Percentiles rank a stretch among this genome's conserved stretches.
Conservation (phyloP, 2,888 invertebrate species). For the Andrena praecox region DNA sequence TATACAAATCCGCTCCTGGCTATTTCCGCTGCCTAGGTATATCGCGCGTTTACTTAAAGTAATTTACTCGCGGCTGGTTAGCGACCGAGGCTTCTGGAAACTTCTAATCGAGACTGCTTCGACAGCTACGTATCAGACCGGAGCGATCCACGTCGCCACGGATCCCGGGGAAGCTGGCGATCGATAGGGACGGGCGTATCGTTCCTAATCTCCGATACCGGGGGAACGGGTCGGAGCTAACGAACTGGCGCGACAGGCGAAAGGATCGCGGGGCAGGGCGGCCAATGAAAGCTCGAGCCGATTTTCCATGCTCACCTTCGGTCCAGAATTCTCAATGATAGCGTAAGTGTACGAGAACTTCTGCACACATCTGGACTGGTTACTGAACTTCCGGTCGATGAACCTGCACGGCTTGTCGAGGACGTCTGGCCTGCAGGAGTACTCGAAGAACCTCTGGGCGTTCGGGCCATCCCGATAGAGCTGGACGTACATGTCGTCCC, state of each 20-base stretch:
- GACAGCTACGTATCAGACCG: too few species aligned
- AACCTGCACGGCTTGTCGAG: slow-evolving; percentile 91
- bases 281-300: background rate
- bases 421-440: slow-evolving; percentile 90
- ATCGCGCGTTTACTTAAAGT: too few species aligned
- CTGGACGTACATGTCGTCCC: slow-evolving; percentile 90
- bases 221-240: slow-evolving; percentile 4
- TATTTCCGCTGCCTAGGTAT: too few species aligned
- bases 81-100: too few species aligned
- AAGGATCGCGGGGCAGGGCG: background rate
- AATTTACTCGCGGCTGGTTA: too few species aligned
- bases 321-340: slow-evolving; percentile 88
- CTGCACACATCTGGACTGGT: slow-evolving; percentile 92
- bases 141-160: too few species aligned
- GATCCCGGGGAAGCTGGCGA: background rate
- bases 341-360: slow-evolving; percentile 94
- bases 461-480: slow-evolving; percentile 91
- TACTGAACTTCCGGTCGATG: slow-evolving; percentile 89
- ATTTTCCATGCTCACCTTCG: slow-evolving; percentile 45
- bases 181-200: slow-evolving; percentile 43
- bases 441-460: slow-evolving; percentile 91
- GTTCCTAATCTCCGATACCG: slow-evolving; percentile 1
- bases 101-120: too few species aligned
- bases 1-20: too few species aligned
- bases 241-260: background rate